phyloP scores from a whole-genome alignment of 2,888 invertebrate genomes.

The Coleophora deauratella region DNA sequence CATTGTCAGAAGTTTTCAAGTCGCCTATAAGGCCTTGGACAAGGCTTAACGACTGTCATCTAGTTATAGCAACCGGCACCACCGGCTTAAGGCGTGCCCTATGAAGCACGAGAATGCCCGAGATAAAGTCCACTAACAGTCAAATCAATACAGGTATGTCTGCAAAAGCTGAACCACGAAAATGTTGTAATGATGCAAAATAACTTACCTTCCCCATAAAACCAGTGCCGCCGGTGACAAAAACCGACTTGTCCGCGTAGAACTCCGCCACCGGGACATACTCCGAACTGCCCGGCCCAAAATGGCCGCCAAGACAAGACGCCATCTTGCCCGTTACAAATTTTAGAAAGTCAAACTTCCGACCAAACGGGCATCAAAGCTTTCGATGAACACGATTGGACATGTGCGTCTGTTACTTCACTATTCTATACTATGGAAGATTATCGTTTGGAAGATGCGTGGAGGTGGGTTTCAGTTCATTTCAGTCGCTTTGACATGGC shows the following conservation, averaged over 20 bases:
- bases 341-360: slow-evolving; percentile 4
- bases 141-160: no score
- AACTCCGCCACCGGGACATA: slow-evolving; percentile 77
- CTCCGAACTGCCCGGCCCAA: slow-evolving; percentile 40
- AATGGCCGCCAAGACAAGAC: slow-evolving; percentile 51
- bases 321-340: slow-evolving; percentile 44
- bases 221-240: slow-evolving; percentile 89
- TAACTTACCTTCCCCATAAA: slow-evolving; percentile 89
- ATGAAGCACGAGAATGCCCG: no score
- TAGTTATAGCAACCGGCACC: no score
- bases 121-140: no score
- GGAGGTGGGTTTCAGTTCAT: slow-evolving; percentile 14
- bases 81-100: no score
- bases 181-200: no score
- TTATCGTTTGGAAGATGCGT: slow-evolving; percentile 6
- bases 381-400: slow-evolving; percentile 10
- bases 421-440: slow-evolving; percentile 8
- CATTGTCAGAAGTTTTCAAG: no score
- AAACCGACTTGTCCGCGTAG: slow-evolving; percentile 81
- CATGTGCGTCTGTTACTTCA: slow-evolving; percentile 16
- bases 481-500: slow-evolving; percentile 25
- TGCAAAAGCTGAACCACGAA: no score
- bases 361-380: slow-evolving; percentile 12
- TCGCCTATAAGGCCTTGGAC: no score
- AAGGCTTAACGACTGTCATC: no score